These are phyloP conservation scores for Acestrorhynchus altus DNA, from an alignment of 2,797 vertebrate species.

Conservation along the genomic window DNA sequence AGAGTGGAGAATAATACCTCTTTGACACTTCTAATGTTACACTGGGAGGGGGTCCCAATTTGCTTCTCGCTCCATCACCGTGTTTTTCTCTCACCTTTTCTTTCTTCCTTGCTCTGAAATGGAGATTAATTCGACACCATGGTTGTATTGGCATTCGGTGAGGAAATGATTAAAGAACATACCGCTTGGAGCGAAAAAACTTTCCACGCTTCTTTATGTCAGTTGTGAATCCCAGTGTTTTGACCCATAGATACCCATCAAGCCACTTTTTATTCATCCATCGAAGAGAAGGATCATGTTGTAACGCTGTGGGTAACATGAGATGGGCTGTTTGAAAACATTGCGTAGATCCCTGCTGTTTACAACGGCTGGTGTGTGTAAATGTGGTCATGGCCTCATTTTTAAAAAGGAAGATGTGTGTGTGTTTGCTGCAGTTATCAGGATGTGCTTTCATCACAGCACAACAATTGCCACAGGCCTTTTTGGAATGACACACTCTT, in stretches of 20 bases:
- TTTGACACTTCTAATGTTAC: constrained; percentile 46
- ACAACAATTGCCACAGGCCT: background rate
- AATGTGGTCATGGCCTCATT: constrained; percentile 18
- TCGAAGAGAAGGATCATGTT: background rate
- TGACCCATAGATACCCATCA: constrained; percentile 17
- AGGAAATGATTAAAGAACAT: constrained; percentile 52
- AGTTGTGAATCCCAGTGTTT: constrained; percentile 25
- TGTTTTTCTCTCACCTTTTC: constrained; percentile 19
- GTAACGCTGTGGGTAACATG: background rate
- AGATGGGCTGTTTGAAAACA: background rate
- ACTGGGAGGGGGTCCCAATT: constrained; percentile 24
- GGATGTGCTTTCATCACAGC: constrained; percentile 4
- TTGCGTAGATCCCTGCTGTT: background rate
- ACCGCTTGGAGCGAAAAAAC: constrained; percentile 41
- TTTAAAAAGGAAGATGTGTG: background rate
- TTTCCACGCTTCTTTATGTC: constrained; percentile 22
- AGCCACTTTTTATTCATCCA: constrained; percentile 24
- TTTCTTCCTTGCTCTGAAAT: constrained; percentile 10
- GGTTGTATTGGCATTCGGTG: constrained; percentile 30
- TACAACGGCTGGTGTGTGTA: background rate
- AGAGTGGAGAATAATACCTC: constrained; percentile 34
- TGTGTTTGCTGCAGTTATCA: background rate
- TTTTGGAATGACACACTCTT: constrained; percentile 12
- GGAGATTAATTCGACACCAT: constrained; percentile 50
- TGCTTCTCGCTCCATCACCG: constrained; percentile 29